phyloP scores from a whole-genome alignment of 2,888 invertebrate genomes.

The Pyrrhosoma nymphula region DNA sequence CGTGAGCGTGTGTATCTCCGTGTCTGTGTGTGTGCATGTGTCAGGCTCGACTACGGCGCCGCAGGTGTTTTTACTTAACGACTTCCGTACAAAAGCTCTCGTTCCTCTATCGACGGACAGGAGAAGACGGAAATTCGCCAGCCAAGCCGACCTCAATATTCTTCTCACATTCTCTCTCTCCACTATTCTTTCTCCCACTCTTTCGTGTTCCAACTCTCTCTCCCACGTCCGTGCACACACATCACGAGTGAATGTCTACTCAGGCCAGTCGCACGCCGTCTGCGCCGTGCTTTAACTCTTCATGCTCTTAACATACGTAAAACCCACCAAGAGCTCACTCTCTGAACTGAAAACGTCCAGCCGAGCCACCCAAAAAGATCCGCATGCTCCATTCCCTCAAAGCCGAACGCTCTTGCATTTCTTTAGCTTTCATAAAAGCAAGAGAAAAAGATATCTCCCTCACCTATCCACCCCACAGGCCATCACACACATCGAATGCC shows the following conservation, averaged over 20 bases:
- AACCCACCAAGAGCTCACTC: background rate
- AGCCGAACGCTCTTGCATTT: background rate
- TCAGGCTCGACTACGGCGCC: conserved; percentile 41
- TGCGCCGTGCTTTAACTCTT: background rate
- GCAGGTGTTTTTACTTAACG: conserved; percentile 63
- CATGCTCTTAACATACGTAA: no score
- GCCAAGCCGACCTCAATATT: conserved; percentile 18
- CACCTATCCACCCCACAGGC: background rate
- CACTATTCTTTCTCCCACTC: background rate
- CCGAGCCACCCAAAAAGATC: background rate
- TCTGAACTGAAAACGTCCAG: background rate
- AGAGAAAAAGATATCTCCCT: background rate
- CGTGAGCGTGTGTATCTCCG: background rate
- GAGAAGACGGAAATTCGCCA: background rate
- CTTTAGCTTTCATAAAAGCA: background rate
- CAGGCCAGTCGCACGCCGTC: background rate
- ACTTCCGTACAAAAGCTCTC: conserved; percentile 56
- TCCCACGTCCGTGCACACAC: background rate
- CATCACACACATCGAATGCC: background rate
- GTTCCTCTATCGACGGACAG: conserved; percentile 1
- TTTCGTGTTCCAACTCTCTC: background rate
- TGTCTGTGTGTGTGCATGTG: background rate
- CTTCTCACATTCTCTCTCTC: background rate
- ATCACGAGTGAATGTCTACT: background rate
- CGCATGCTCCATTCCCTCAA: background rate